Base-by-base conservation (phyloP, 2,888 invertebrate genomes). In the Pheosia gnoma region DNA sequence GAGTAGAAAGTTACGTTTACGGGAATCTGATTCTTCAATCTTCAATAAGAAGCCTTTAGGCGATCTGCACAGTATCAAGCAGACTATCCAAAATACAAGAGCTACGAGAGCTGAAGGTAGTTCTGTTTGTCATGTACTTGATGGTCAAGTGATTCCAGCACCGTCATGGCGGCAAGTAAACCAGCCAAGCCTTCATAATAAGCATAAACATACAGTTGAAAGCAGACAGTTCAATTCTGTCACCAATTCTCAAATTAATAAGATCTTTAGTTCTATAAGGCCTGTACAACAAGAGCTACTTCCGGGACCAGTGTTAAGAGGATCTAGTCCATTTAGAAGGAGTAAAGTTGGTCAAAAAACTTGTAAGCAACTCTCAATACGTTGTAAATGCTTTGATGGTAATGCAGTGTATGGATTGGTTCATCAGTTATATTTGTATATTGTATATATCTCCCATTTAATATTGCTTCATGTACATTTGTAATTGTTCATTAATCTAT, bases 121-220 rank as follows among this genome's bases (percentile, higher is more conserved):
- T 74, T 66, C 67, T 71, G 80, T 86, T 62, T 93, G 92, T 72
- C 84, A 85, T 77, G 91, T 93, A 11, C 81, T 88, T 62, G 91
- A 93, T 77, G 84, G 84, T 57, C 87, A 91, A 79, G 68, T 88
- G 45, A 80, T 90, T 54, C 91, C 92, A 0, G 84, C 90, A 41
- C 92, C 92, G 0, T 77, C 81, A 6, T 93, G 93, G 93, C 82
- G 78, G 83, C 89, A 86, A 53, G 72, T 75, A 65, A 13, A 55
- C 72, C 76, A 76, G 63, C 76, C 74, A 63, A 84, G 81, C 67
- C 62, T 72, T n/a, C 72, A 77, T 59, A 68, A 59, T 59, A 61
- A 59, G 52, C 61, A 57, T n/a, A 70, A 71, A 11, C 66, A 75
- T 51, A 70, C 62, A n/a, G 57, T 63, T 10, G 58, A 65, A 38